Evolutionary conservation across 2,888 invertebrate genomes (phyloP).

Genomic region (Gari tellinella): DNA sequence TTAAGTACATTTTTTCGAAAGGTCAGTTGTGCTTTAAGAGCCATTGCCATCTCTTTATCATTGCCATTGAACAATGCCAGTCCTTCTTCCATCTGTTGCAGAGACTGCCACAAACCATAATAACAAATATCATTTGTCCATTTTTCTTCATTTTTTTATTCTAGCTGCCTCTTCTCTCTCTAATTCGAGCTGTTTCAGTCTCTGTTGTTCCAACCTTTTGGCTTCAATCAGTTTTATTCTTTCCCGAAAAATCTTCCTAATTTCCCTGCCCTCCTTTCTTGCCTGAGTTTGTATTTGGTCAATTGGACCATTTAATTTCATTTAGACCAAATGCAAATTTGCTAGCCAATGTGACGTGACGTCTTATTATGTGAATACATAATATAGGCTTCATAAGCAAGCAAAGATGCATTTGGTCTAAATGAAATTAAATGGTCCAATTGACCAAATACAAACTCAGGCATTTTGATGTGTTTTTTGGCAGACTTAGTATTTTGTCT

Average conservation of each 20-base stretch:
- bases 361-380: conserved; percentile 55
- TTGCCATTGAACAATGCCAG: conserved; percentile 6
- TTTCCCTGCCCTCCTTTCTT: too few species aligned
- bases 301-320: conserved; percentile 44
- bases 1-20: conserved; percentile 43
- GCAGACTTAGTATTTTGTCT: conserved; percentile 30
- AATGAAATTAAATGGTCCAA: conserved; percentile 45
- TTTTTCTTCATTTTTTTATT: conserved; percentile 30
- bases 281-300: conserved; percentile 55
- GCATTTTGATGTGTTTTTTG: conserved; percentile 45
- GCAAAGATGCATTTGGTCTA: too few species aligned
- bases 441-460: conserved; percentile 54
- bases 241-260: conserved; percentile 37
- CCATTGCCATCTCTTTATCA: conserved; percentile 21
- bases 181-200: conserved; percentile 28
- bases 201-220: conserved; percentile 30
- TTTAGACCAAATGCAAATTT: too few species aligned
- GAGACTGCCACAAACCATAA: conserved; percentile 49
- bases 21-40: conserved; percentile 35
- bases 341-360: conserved; percentile 50
- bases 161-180: conserved; percentile 37
- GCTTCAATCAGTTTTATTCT: conserved; percentile 40
- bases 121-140: too few species aligned
- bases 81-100: conserved; percentile 43
- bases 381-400: conserved; percentile 44